Percentiles rank a stretch among this genome's conserved stretches.
These are phyloP conservation scores for Eulemur albifrons DNA, from an alignment of 2,797 vertebrate species.

Conservation along the genomic window DNA sequence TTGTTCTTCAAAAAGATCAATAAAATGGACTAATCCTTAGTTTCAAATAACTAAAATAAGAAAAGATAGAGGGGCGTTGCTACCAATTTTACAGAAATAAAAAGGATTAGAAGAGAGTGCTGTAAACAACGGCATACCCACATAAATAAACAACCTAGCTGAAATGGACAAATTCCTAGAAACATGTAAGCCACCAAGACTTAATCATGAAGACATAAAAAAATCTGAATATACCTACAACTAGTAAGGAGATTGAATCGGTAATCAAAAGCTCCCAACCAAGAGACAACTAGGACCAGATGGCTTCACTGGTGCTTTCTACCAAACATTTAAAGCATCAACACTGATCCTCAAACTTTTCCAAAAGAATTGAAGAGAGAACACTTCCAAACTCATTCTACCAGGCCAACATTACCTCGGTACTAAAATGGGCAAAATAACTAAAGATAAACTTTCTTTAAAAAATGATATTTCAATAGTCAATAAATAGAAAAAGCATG, in stretches of 20 bases:
- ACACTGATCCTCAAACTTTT: background rate
- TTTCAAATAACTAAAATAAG: background rate
- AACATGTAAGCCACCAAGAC: background rate
- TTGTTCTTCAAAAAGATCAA: background rate
- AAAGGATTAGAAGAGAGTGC: background rate
- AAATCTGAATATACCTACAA: background rate
- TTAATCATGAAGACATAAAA: background rate
- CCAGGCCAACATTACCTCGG: background rate
- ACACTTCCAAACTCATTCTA: background rate
- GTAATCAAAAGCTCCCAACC: background rate
- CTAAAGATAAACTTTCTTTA: background rate
- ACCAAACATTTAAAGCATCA: background rate
- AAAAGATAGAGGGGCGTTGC: background rate
- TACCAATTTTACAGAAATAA: background rate
- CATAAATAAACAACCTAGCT: background rate
- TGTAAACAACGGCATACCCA: background rate
- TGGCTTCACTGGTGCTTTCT: background rate
- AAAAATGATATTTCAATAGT: background rate
- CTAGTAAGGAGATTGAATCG: background rate
- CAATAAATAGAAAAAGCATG: background rate
- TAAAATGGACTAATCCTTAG: background rate
- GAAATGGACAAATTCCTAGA: background rate
- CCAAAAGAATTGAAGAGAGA: background rate
- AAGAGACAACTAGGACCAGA: background rate
- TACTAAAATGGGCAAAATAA: background rate